A percentile compares a stretch with the other conserved stretches of the same genome.
Evolutionary conservation across 2,888 invertebrate species (phyloP).

Genomic region (Liposcelis brunnea): DNA sequence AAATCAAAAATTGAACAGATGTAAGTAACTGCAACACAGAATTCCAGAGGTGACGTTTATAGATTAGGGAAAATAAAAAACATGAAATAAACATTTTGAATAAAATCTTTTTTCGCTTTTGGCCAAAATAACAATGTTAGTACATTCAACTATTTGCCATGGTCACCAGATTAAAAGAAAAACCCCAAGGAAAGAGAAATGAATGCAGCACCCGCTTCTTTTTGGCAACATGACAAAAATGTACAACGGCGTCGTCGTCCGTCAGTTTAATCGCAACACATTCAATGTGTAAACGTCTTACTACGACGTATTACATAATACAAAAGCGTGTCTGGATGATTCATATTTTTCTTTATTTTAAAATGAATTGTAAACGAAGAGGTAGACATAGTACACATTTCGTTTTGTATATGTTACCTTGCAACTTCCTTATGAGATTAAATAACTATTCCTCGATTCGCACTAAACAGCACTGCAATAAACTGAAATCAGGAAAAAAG

Average conservation of each 20-base stretch:
- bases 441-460: too few relatives aligned
- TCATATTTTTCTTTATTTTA: conserved; percentile 8
- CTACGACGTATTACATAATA: neutral
- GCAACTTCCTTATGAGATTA: too few relatives aligned
- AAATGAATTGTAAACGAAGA: too few relatives aligned
- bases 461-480: too few relatives aligned
- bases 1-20: conserved; percentile 63
- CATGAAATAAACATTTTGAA: neutral
- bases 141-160: conserved; percentile 8
- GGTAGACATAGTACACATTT: too few relatives aligned
- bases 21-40: conserved; percentile 49
- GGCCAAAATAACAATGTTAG: too few relatives aligned
- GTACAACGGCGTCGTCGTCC: too few relatives aligned
- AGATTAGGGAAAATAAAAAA: conserved; percentile 10
- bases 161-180: conserved; percentile 16
- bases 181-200: conserved; percentile 18
- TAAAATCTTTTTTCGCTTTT: conserved; percentile 10
- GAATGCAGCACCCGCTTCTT: conserved; percentile 17
- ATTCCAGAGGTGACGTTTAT: conserved; percentile 1
- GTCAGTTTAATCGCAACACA: conserved; percentile 5
- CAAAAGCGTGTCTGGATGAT: neutral
- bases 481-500: too few relatives aligned
- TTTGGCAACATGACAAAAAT: conserved; percentile 14
- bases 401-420: too few relatives aligned
- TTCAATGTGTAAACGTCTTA: conserved; percentile 8